Evolutionary conservation across 1,140 invertebrate species (phyloP).

Genomic region (Carcinoscorpius rotundicauda): DNA sequence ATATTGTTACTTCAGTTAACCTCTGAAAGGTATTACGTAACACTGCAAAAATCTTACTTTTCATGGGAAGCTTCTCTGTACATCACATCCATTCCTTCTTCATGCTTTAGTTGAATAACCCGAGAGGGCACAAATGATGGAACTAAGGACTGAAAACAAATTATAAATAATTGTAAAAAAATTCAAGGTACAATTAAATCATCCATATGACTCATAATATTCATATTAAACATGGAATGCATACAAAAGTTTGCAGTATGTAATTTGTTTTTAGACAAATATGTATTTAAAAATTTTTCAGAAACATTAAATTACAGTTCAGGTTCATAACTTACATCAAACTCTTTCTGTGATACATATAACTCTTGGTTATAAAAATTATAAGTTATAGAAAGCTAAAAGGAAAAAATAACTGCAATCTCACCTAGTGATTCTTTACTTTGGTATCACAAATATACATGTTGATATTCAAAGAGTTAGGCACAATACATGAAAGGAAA

Average conservation of each 20-base stretch:
- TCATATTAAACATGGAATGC: neutral
- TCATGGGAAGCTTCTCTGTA: conserved; percentile 76
- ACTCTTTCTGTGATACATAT: neutral
- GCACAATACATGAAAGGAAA: neutral
- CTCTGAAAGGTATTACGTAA: no score
- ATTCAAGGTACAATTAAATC: conserved; percentile 11
- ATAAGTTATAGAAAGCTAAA: neutral
- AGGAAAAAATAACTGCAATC: neutral
- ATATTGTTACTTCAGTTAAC: no score
- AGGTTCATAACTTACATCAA: neutral
- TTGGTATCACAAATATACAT: neutral
- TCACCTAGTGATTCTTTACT: neutral
- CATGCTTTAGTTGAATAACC: conserved; percentile 70
- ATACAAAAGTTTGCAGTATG: no score
- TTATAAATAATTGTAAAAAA: conserved; percentile 15
- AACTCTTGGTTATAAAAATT: neutral
- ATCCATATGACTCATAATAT: neutral
- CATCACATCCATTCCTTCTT: conserved; percentile 72
- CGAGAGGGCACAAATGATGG: conserved; percentile 57
- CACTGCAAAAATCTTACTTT: conserved; percentile 28
- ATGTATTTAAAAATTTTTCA: neutral
- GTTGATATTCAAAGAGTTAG: neutral
- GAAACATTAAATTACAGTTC: neutral
- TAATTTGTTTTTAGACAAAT: neutral
- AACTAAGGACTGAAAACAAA: conserved; percentile 35